These are phyloP conservation scores for roundworm (Caenorhabditis elegans) DNA, from an alignment of 1,140 invertebrate genomes.

Conservation along the genomic window DNA sequence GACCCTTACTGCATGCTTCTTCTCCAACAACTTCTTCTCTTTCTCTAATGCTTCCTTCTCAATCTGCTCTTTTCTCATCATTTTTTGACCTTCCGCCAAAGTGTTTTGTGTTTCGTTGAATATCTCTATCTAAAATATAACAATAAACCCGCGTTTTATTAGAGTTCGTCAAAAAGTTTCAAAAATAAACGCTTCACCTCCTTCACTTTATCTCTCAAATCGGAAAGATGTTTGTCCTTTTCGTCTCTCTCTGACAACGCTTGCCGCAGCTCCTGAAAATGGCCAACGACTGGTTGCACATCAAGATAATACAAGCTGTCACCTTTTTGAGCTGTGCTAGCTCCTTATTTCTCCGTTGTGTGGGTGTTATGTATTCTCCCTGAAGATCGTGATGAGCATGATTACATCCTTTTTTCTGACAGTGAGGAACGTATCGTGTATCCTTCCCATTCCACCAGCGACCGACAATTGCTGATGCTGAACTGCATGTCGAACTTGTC, in stretches of 20 bases:
- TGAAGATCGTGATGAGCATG: slow-evolving; percentile 43
- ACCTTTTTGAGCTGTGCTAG: neutral
- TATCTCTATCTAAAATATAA: slow-evolving; percentile 39
- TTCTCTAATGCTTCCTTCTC: slow-evolving; percentile 45
- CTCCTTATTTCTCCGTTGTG: slow-evolving; percentile 58
- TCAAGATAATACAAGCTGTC: neutral
- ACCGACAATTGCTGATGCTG: slow-evolving; percentile 58
- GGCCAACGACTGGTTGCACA: neutral
- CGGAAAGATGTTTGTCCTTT: slow-evolving; percentile 58
- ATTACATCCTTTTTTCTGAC: slow-evolving; percentile 61
- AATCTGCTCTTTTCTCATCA: slow-evolving; percentile 52
- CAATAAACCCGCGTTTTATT: neutral
- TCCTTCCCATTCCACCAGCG: slow-evolving; percentile 66
- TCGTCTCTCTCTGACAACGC: slow-evolving; percentile 41
- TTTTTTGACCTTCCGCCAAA: slow-evolving; percentile 52
- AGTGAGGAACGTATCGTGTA: slow-evolving; percentile 62
- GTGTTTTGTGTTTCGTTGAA: slow-evolving; percentile 47
- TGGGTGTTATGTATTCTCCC: slow-evolving; percentile 63
- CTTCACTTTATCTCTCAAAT: slow-evolving; percentile 62
- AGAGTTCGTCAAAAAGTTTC: neutral
- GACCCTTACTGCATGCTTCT: slow-evolving; percentile 58
- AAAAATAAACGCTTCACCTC: slow-evolving; percentile 53
- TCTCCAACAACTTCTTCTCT: slow-evolving; percentile 55
- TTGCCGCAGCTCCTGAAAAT: slow-evolving; percentile 47
- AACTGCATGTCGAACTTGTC: slow-evolving; percentile 51